Base-by-base conservation (phyloP, 1,140 invertebrate species). In the Drosophila bifasciata region DNA sequence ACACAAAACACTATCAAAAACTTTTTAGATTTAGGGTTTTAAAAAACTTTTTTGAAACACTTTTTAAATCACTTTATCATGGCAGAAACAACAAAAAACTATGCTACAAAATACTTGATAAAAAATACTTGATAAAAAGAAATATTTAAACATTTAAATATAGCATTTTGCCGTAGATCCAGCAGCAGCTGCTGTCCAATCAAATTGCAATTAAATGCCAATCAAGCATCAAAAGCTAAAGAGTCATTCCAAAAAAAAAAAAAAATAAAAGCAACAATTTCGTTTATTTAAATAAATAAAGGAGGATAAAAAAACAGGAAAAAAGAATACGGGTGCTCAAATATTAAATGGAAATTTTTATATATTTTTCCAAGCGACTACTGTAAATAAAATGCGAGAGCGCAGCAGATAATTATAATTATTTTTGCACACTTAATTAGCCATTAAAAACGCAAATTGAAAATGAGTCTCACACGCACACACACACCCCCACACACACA, bases 381-480 rank as follows among this genome's bases (percentile, higher is more conserved):
- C 77, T 67, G 72, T 69, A 61, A 56, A 72, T 67, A 74, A 74
- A 76, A 64, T 71, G 58, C 59, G 41, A 36, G 28, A 32, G 11
- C 3, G 45, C 45, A 52, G 41, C 63, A 88, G 75, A 88, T 88
- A 88, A 88, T 88, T 78, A 88, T 88, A 86, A 86, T 85, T 85
- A 86, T 85, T 85, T 78, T 79, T 64, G 83, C 79, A 89, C 83
- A 88, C 83, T 88, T 88, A 88, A 88, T 88, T 88, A 88, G 83
- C 68, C 83, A 88, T 88, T 88, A 88, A 88, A 79, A 88, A 88
- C 60, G 69, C 63, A 79, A 88, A 86, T 86, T 83, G 81, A 86
- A 86, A 86, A 71, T 78, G 70, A 40, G 19, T 45, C 40, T n/a
- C 63, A 15, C 23, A 13, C 46, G 15, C 4, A 13, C 46, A 48